Percentiles rank a stretch among this genome's conserved stretches.
Conservation (phyloP, 2,113 vertebrate genomes). For the Mungos mungo region DNA sequence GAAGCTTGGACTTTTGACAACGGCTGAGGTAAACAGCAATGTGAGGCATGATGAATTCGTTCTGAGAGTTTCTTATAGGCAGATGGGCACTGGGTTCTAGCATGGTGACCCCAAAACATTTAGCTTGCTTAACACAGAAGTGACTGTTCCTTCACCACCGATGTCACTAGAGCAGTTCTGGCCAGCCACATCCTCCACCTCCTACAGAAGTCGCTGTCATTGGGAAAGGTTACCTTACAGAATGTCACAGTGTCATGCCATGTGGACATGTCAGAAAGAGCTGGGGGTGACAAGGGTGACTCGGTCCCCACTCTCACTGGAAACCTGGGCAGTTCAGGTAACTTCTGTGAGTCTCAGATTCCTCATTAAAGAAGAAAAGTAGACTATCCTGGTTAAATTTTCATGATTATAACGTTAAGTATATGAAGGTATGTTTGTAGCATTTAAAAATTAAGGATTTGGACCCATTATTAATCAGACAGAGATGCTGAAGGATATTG, state of each 20-base stretch:
- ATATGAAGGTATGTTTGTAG: background rate
- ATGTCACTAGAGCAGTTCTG: rapidly evolving
- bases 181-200: background rate
- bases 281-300: rapidly evolving
- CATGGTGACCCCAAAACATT: background rate
- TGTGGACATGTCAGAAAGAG: background rate
- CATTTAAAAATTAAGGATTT: background rate
- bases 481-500: background rate
- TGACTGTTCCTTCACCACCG: rapidly evolving
- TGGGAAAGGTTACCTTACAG: background rate
- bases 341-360: background rate
- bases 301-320: rapidly evolving
- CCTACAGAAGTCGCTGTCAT: rapidly evolving
- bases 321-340: background rate
- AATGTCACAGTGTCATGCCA: rapidly evolving
- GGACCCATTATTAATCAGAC: background rate
- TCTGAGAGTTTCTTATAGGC: background rate
- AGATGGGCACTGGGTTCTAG: background rate
- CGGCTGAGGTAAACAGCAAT: background rate
- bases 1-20: background rate
- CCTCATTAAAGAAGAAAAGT: background rate
- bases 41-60: background rate
- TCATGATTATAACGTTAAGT: background rate
- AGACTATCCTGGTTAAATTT: background rate
- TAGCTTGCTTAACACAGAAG: background rate